Evolutionary conservation across 2,797 vertebrate genomes (phyloP).

Genomic region (Poeciliopsis turneri): DNA sequence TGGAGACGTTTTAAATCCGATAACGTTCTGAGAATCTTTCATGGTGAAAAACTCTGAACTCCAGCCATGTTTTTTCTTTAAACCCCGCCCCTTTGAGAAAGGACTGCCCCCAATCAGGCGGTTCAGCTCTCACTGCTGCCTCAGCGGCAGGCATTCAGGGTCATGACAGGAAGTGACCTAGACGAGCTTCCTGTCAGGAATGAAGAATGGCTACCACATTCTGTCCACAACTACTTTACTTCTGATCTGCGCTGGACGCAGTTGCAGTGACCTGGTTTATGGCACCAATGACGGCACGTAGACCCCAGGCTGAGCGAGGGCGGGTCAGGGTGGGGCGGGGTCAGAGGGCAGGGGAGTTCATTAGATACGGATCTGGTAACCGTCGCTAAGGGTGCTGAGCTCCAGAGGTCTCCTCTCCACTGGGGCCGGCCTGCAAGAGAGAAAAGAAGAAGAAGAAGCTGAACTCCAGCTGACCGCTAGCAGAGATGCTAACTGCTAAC

Average conservation of each 20-base stretch:
- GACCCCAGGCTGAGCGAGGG: background rate
- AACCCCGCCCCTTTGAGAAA: too few relatives aligned
- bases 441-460: conserved; percentile 9
- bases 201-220: background rate
- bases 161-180: background rate
- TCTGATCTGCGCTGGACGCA: too few relatives aligned
- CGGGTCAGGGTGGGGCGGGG: background rate
- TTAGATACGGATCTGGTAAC: conserved; percentile 97
- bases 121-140: too few relatives aligned
- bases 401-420: conserved; percentile 89
- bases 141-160: background rate
- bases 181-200: background rate
- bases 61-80: background rate
- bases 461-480: background rate
- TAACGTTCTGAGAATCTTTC: background rate
- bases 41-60: background rate
- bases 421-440: conserved; percentile 83
- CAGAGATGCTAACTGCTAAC: background rate
- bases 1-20: background rate
- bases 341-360: background rate
- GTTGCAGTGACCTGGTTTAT: background rate
- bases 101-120: too few relatives aligned
- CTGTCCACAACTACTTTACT: background rate
- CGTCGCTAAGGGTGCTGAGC: conserved; percentile 89
- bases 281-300: background rate